Evolutionary conservation across 1,140 invertebrate genomes (phyloP).

Genomic region (Patella vulgata): DNA sequence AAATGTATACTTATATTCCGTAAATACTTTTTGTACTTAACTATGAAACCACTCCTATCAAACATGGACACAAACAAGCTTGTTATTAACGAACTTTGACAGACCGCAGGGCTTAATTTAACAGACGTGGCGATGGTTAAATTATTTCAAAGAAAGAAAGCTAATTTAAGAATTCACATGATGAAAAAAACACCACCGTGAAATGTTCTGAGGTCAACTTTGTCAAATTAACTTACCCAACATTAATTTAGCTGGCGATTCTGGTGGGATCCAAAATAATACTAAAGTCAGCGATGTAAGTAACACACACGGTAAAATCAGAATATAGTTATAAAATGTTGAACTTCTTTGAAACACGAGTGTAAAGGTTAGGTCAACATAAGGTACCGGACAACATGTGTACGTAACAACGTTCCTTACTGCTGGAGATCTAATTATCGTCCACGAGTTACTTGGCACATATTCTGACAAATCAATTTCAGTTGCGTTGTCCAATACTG

Average conservation of each 20-base stretch:
- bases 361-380: slow-evolving; percentile 62
- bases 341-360: slow-evolving; percentile 60
- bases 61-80: too few species aligned
- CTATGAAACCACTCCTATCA: too few species aligned
- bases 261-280: slow-evolving; percentile 68
- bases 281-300: slow-evolving; percentile 66
- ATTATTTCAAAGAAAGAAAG: too few species aligned
- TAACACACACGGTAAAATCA: slow-evolving; percentile 66
- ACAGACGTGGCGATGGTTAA: too few species aligned
- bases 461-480: slow-evolving; percentile 57
- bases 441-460: slow-evolving; percentile 65
- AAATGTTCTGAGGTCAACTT: too few species aligned
- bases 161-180: too few species aligned
- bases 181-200: too few species aligned
- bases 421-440: slow-evolving; percentile 51
- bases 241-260: slow-evolving; percentile 67
- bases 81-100: too few species aligned
- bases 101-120: too few species aligned
- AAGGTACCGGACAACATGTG: slow-evolving; percentile 63
- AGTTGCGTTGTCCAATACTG: slow-evolving; percentile 33
- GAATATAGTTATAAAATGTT: slow-evolving; percentile 66
- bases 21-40: too few species aligned
- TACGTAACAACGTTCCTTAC: slow-evolving; percentile 50
- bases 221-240: slow-evolving; percentile 63
- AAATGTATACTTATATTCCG: too few species aligned